Evolutionary conservation across 1,140 invertebrate genomes (phyloP).

Genomic region (Ditylenchus dipsaci): DNA sequence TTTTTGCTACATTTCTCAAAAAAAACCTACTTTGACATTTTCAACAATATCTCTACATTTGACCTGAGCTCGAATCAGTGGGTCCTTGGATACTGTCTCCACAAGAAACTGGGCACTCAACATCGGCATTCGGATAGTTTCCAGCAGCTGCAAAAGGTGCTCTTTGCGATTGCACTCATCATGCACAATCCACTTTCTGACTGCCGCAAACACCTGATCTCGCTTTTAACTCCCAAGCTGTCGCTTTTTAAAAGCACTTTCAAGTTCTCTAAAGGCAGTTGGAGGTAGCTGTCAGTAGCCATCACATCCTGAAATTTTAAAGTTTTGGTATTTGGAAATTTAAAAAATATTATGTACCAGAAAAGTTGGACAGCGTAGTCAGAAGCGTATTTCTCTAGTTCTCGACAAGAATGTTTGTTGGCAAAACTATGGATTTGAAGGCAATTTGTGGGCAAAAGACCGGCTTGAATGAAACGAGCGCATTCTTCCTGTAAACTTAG

Average conservation of each 20-base stretch:
- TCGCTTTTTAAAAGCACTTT: constrained; percentile 95
- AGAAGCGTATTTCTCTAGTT: constrained; percentile 86
- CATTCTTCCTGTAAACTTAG: not conserved
- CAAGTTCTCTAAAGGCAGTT: constrained; percentile 86
- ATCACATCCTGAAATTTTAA: constrained; percentile 69
- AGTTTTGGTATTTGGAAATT: not conserved
- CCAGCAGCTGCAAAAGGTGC: constrained; percentile 11
- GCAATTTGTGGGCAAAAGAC: not conserved
- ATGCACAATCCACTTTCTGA: constrained; percentile 97
- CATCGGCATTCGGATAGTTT: constrained; percentile 3
- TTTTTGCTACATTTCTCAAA: too few species aligned
- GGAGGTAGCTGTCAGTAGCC: constrained; percentile 94
- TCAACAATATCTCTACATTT: not conserved
- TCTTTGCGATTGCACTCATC: constrained; percentile 73
- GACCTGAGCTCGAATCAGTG: not conserved
- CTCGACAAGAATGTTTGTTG: constrained; percentile 92
- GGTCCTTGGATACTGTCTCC: constrained; percentile 7
- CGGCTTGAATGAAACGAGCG: not conserved
- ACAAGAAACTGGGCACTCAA: constrained; percentile 10
- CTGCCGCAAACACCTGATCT: constrained; percentile 94
- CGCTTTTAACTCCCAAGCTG: constrained; percentile 89
- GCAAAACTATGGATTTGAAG: constrained; percentile 69
- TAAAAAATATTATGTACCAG: constrained; percentile 19
- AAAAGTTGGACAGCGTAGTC: constrained; percentile 80
- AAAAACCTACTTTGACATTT: too few species aligned